Conservation (phyloP, 2,113 vertebrate genomes). For the Piaya cayana region DNA sequence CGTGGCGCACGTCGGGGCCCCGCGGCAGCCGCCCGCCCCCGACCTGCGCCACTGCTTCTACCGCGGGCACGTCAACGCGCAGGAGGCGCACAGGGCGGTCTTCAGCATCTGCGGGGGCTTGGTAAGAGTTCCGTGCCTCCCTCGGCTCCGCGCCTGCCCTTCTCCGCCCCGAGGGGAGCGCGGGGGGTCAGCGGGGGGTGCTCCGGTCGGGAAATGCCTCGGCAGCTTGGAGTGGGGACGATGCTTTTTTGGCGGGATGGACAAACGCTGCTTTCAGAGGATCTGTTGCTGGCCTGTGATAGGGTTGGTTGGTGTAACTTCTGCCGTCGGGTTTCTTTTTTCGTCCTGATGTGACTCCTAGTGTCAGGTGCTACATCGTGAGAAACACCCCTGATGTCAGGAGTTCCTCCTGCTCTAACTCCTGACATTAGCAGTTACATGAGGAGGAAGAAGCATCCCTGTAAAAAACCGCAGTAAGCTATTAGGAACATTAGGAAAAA, state of each 20-base stretch:
- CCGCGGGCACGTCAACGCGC: slow-evolving; percentile 89
- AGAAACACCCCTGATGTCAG: too few relatives aligned
- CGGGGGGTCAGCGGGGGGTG: neutral
- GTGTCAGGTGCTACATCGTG: too few relatives aligned
- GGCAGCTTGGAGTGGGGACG: neutral
- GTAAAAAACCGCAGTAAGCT: neutral
- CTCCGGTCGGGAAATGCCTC: slow-evolving; percentile 11
- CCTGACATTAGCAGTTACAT: too few relatives aligned
- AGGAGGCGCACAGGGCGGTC: slow-evolving; percentile 78
- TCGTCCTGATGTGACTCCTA: too few relatives aligned
- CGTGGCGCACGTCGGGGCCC: slow-evolving; percentile 82
- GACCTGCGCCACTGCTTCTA: slow-evolving; percentile 94
- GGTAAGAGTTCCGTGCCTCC: too few relatives aligned
- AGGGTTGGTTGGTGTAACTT: slow-evolving; percentile 6
- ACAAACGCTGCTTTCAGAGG: slow-evolving; percentile 18
- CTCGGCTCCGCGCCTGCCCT: slow-evolving; percentile 6
- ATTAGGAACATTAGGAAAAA: neutral
- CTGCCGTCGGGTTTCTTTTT: neutral
- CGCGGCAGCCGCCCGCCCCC: slow-evolving; percentile 1
- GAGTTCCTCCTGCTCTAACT: too few relatives aligned
- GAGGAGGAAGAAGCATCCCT: neutral
- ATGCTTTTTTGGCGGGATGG: neutral
- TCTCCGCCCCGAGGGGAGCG: neutral
- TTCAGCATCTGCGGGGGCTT: slow-evolving; percentile 95
- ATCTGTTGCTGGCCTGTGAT: neutral